Conservation (phyloP, 35 echinoderm and acorn worm genomes). For the Apostichopus californicus region DNA sequence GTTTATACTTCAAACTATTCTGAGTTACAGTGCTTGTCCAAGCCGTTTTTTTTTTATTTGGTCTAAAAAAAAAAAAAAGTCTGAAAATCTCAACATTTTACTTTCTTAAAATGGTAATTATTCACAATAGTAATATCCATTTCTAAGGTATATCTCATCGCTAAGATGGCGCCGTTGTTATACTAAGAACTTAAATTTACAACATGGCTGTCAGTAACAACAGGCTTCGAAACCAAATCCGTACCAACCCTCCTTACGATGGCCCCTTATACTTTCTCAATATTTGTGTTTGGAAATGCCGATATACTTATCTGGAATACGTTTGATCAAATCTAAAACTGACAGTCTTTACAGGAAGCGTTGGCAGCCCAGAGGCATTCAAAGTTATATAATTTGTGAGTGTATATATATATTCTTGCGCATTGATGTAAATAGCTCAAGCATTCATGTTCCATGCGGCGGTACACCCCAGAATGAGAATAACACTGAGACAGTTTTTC, state of each 20-base stretch:
- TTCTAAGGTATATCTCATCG: background rate
- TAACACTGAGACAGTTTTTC: background rate
- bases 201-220: background rate
- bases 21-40: background rate
- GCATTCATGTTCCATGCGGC: background rate
- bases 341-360: background rate
- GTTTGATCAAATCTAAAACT: too few relatives aligned
- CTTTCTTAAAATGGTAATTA: background rate
- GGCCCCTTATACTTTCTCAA: constrained; percentile 28
- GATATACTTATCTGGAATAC: background rate
- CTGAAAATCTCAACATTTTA: background rate
- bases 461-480: background rate
- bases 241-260: background rate
- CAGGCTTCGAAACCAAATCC: background rate
- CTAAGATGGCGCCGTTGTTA: background rate
- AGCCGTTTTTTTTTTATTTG: background rate
- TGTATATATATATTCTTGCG: constrained; percentile 17
- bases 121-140: background rate
- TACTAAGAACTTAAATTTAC: background rate
- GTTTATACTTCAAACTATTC: background rate
- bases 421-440: constrained; percentile 13
- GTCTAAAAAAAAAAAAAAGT: background rate
- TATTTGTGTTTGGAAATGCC: constrained; percentile 33
- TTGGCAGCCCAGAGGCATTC: background rate
- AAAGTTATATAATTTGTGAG: constrained; percentile 26